Percentiles rank a stretch among this genome's conserved stretches.
Conservation (phyloP, 1,140 invertebrate genomes). For the Aricia agestis region DNA sequence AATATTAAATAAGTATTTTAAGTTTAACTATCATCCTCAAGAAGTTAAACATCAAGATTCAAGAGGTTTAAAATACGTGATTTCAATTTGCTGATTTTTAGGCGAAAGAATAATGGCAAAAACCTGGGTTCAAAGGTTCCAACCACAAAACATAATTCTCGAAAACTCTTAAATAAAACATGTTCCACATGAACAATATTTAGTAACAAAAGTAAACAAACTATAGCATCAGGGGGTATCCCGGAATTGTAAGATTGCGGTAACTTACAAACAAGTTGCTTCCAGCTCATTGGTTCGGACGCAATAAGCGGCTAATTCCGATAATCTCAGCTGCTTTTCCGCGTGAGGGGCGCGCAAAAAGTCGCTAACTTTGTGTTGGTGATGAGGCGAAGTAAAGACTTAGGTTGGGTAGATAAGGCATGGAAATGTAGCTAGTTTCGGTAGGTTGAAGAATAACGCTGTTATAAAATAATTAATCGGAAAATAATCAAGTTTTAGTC, state of each 20-base stretch:
- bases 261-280: conserved; percentile 26
- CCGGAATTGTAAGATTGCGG: neutral
- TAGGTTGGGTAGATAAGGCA: neutral
- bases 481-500: no score
- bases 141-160: neutral
- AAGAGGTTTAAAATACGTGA: no score
- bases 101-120: neutral
- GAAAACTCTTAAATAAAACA: neutral
- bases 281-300: conserved; percentile 44
- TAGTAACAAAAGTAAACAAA: neutral
- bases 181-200: neutral
- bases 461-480: no score
- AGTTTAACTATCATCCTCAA: no score
- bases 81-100: no score
- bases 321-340: conserved; percentile 55
- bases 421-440: no score
- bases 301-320: conserved; percentile 61
- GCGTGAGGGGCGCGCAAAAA: conserved; percentile 48
- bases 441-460: no score
- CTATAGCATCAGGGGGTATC: neutral
- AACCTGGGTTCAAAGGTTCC: neutral
- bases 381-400: conserved; percentile 25
- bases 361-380: conserved; percentile 52
- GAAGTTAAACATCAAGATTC: no score
- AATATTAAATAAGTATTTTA: no score